Evolutionary conservation across 92 coral and sea anemone genomes (phyloP).

Genomic region (Bergia sp.): DNA sequence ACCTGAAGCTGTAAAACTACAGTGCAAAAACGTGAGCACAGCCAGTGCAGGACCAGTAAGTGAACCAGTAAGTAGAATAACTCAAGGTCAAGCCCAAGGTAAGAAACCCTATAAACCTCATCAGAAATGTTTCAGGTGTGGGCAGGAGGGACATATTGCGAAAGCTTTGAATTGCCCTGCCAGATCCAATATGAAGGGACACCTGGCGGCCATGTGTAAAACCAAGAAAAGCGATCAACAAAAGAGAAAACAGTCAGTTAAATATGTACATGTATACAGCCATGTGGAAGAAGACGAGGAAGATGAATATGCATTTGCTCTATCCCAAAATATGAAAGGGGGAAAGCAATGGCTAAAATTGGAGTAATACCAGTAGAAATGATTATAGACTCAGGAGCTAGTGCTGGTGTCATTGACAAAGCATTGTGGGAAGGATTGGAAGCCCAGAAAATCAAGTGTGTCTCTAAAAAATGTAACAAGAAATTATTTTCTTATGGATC

Average conservation of each 20-base stretch:
- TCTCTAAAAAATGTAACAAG: conserved; percentile 13
- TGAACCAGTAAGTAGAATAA: not conserved
- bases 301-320: conserved; percentile 9
- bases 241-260: not conserved
- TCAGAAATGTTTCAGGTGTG: conserved; percentile 43
- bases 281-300: conserved; percentile 18
- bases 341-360: not conserved
- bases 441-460: conserved; percentile 40
- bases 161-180: conserved; percentile 32
- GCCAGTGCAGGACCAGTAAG: not conserved
- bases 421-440: conserved; percentile 26
- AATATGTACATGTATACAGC: not conserved
- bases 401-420: conserved; percentile 18
- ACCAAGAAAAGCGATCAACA: conserved; percentile 22
- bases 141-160: conserved; percentile 34
- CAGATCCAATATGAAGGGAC: not conserved
- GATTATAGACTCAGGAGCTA: conserved; percentile 33
- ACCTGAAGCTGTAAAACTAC: conserved; percentile 17
- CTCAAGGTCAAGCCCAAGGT: not conserved
- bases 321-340: not conserved
- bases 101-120: conserved; percentile 19
- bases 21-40: conserved; percentile 14
- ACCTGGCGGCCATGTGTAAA: conserved; percentile 40
- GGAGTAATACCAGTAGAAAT: not conserved
- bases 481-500: conserved; percentile 36